These are phyloP conservation scores for Eilema caniola DNA, from an alignment of 2,888 invertebrate species.

Conservation along the genomic window DNA sequence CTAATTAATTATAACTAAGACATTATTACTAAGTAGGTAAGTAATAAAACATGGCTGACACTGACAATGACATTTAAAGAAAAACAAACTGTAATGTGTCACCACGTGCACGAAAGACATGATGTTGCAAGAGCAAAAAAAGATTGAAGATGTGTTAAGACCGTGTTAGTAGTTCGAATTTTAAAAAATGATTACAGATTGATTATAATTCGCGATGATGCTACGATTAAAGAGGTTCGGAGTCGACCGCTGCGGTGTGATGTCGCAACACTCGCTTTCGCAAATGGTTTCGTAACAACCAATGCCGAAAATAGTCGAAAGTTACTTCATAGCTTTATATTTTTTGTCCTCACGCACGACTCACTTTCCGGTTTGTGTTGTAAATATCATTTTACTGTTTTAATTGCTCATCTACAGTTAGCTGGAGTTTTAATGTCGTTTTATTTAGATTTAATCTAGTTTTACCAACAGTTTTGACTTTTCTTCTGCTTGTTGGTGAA, in stretches of 20 bases:
- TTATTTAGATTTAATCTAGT: background rate
- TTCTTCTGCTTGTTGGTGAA: conserved; percentile 5
- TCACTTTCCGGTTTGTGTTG: conserved; percentile 50
- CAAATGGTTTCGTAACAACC: conserved; percentile 76
- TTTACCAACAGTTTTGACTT: background rate
- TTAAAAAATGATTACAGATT: conserved; percentile 21
- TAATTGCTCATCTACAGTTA: conserved; percentile 9
- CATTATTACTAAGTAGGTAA: background rate
- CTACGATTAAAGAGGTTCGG: conserved; percentile 11
- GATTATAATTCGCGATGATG: conserved; percentile 17
- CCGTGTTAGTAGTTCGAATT: conserved; percentile 7
- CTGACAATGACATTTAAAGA: conserved; percentile 33
- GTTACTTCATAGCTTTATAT: conserved; percentile 64
- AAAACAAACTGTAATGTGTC: conserved; percentile 30
- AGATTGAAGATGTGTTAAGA: conserved; percentile 25
- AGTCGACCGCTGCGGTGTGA: conserved; percentile 35
- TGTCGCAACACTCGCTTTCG: conserved; percentile 79
- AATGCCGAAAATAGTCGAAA: conserved; percentile 78
- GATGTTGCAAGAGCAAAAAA: conserved; percentile 21
- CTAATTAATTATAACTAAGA: background rate
- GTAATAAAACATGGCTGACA: conserved; percentile 21
- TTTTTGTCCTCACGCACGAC: conserved; percentile 66
- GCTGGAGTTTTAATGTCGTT: background rate
- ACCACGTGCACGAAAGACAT: conserved; percentile 25
- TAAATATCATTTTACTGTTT: conserved; percentile 19